Conservation (phyloP, 2,888 invertebrate species). For the Chydorus sphaericus region DNA sequence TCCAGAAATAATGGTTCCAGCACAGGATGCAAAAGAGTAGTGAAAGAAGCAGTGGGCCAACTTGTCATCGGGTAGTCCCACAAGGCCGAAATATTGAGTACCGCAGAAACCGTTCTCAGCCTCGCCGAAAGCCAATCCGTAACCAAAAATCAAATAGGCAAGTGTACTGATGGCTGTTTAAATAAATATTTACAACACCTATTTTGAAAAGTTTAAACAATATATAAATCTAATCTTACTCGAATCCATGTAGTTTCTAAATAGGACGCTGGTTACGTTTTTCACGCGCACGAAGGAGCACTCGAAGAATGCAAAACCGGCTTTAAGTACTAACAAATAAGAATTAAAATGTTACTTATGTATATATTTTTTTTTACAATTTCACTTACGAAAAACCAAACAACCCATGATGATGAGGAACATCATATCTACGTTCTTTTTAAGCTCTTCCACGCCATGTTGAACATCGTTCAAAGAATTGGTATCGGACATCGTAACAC, state of each 20-base stretch:
- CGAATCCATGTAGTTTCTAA: conserved; percentile 36
- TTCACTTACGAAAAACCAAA: conserved; percentile 26
- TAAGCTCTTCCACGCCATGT: conserved; percentile 17
- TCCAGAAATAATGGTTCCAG: conserved; percentile 38
- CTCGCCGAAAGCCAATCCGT: conserved; percentile 31
- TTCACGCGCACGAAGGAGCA: conserved; percentile 33
- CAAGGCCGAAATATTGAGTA: conserved; percentile 24
- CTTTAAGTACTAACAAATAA: conserved; percentile 32
- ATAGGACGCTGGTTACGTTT: conserved; percentile 36
- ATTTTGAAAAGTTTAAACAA: no score
- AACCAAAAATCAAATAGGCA: conserved; percentile 34
- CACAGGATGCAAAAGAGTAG: conserved; percentile 40
- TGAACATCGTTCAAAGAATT: no score
- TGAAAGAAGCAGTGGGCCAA: conserved; percentile 35
- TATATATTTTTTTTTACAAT: conserved; percentile 11
- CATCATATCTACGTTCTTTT: conserved; percentile 25
- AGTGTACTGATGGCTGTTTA: conserved; percentile 23
- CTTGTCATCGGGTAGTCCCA: conserved; percentile 17
- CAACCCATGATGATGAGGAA: conserved; percentile 26
- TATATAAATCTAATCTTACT: conserved; percentile 25
- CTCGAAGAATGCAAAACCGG: conserved; percentile 37
- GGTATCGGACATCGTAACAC: background rate
- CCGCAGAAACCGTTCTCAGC: conserved; percentile 27
- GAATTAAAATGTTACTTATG: background rate
- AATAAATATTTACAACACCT: no score